phyloP scores from a whole-genome alignment of 2,113 vertebrate genomes.

The Platysternon megacephalum region DNA sequence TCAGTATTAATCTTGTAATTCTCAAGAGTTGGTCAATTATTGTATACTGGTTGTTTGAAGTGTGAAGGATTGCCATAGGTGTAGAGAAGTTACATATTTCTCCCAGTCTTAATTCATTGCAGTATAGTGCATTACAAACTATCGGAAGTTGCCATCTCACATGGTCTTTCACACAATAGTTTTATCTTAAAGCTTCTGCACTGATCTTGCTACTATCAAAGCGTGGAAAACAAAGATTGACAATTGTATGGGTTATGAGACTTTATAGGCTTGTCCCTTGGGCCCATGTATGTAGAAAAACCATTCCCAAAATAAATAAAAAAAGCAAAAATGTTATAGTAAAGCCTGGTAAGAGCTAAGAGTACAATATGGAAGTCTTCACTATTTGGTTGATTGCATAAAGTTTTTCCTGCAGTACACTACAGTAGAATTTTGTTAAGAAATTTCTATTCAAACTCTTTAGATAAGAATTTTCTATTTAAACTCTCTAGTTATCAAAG shows the following conservation, averaged over 20 bases:
- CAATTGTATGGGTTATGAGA: background rate
- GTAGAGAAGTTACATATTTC: background rate
- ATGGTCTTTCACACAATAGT: background rate
- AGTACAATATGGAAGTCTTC: background rate
- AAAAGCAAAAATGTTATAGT: background rate
- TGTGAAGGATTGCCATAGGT: background rate
- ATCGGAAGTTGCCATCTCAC: background rate
- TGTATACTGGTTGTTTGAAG: background rate
- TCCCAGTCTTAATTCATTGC: background rate
- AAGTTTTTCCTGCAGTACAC: background rate
- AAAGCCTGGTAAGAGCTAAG: background rate
- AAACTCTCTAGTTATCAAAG: background rate
- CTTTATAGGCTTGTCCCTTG: too few relatives aligned
- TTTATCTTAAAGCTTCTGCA: slow-evolving; percentile 7
- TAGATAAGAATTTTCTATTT: background rate
- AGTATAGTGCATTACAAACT: slow-evolving; percentile 14
- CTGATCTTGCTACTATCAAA: background rate
- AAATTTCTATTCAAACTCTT: background rate
- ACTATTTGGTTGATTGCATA: background rate
- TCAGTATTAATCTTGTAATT: background rate
- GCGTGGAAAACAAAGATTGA: background rate
- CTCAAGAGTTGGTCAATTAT: background rate
- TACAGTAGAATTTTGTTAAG: background rate
- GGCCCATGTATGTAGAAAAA: background rate
- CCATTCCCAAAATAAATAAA: background rate